These are phyloP conservation scores for rat (Rattus norvegicus) DNA, from an alignment of 2,113 vertebrate species.

Conservation along the genomic window GRCr8 NC_086020.1:50408001-50408500, in stretches of 20 bases:
- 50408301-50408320: conserved; percentile 66
- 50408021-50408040: background rate
- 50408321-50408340: conserved; percentile 68
- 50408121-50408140: conserved; percentile 23
- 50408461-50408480: conserved; percentile 92
- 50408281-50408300: conserved; percentile 26
- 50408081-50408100: conserved; percentile 61
- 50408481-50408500: conserved; percentile 90
- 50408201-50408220: background rate
- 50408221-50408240: background rate
- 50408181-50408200: conserved; percentile 17
- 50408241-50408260: background rate
- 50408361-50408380: conserved; percentile 73
- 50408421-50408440: conserved; percentile 95
- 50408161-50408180: background rate
- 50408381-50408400: conserved; percentile 84
- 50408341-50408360: conserved; percentile 74
- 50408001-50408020: background rate
- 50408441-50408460: conserved; percentile 91
- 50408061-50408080: conserved; percentile 40
- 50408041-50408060: background rate
- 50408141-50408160: conserved; percentile 48
- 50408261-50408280: background rate
- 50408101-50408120: background rate
- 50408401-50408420: conserved; percentile 91